These are phyloP conservation scores for Equus quagga DNA, from an alignment of 2,113 vertebrate species.

Conservation along the genomic window DNA sequence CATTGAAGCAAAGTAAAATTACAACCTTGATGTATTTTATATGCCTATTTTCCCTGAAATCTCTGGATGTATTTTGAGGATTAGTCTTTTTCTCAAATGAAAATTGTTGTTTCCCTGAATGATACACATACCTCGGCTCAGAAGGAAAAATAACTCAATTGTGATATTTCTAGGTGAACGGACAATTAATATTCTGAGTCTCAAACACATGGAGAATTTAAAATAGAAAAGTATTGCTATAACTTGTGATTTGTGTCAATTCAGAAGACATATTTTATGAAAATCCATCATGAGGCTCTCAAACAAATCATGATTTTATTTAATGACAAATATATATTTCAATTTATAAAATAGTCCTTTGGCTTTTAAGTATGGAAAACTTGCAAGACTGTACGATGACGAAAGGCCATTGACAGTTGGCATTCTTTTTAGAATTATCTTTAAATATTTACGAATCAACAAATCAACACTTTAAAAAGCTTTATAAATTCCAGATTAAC, in stretches of 20 bases:
- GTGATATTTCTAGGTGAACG: background rate
- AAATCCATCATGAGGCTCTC: background rate
- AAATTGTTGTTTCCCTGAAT: conserved; percentile 16
- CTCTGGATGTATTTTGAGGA: background rate
- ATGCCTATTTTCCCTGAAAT: background rate
- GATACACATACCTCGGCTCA: background rate
- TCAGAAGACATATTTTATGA: background rate
- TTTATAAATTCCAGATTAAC: background rate
- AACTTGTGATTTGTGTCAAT: background rate
- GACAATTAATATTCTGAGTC: background rate
- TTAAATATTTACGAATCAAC: background rate
- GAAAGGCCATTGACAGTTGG: background rate
- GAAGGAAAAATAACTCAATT: background rate
- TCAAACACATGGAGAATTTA: background rate
- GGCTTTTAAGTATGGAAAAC: conserved; percentile 7
- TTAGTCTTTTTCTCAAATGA: conserved; percentile 15
- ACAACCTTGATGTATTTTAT: background rate
- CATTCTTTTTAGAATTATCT: conserved; percentile 3
- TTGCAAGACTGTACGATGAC: background rate
- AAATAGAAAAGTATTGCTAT: background rate
- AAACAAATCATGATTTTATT: background rate
- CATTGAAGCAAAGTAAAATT: background rate
- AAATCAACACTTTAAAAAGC: background rate
- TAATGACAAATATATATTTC: background rate
- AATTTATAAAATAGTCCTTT: conserved; percentile 23